Evolutionary conservation across 2,797 vertebrate genomes (phyloP).

Genomic region (Epinephelus coioides): DNA sequence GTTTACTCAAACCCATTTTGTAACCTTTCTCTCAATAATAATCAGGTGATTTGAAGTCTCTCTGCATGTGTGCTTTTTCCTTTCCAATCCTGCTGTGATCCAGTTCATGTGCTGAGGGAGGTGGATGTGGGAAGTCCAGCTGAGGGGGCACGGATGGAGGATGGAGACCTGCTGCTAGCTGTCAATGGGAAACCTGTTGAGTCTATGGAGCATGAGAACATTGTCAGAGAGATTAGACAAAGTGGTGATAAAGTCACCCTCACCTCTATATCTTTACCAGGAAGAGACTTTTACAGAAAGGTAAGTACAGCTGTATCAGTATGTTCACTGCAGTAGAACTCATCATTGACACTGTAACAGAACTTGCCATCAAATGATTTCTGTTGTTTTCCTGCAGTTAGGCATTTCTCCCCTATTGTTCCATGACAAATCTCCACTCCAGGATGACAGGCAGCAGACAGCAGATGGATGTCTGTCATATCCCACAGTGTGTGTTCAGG

Average conservation of each 20-base stretch:
- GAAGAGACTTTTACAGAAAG: constrained; percentile 88
- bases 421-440: constrained; percentile 56
- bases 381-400: constrained; percentile 69
- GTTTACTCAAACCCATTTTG: neutral
- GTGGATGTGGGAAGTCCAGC: constrained; percentile 92
- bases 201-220: constrained; percentile 88
- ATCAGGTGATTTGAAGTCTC: neutral
- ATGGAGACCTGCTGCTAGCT: constrained; percentile 92
- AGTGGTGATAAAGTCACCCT: constrained; percentile 85
- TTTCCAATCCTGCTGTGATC: neutral
- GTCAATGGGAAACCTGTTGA: constrained; percentile 92
- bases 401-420: constrained; percentile 84
- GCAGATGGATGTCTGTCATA: neutral
- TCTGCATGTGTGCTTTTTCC: neutral
- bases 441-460: neutral
- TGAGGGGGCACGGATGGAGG: constrained; percentile 90
- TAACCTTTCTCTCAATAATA: neutral
- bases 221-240: constrained; percentile 87
- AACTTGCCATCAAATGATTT: neutral
- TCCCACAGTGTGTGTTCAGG: constrained; percentile 58
- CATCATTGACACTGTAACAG: neutral
- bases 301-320: constrained; percentile 65
- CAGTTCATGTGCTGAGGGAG: constrained; percentile 92
- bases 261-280: constrained; percentile 85
- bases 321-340: neutral